These are phyloP conservation scores for Buathra laborator DNA, from an alignment of 2,888 invertebrate species.

Conservation along the genomic window DNA sequence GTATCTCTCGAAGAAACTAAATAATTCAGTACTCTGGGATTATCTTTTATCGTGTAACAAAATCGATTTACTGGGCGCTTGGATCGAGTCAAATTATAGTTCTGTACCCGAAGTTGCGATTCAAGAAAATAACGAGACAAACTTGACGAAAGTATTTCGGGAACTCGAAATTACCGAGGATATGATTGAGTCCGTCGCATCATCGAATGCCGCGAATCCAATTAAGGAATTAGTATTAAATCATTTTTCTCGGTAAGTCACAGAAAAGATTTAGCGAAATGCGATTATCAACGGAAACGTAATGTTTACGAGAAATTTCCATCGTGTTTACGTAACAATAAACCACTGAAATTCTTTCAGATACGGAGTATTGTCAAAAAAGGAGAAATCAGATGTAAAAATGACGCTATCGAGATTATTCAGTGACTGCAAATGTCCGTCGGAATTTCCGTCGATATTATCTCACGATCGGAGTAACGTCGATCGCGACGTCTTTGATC, in stretches of 20 bases:
- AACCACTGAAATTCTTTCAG: constrained; percentile 74
- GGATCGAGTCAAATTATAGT: constrained; percentile 87
- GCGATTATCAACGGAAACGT: no score
- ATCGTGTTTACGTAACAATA: not conserved
- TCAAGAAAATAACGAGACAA: constrained; percentile 79
- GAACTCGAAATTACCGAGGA: constrained; percentile 87
- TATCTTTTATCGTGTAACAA: constrained; percentile 88
- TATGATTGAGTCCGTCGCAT: constrained; percentile 87
- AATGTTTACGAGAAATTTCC: no score
- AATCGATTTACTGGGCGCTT: constrained; percentile 87
- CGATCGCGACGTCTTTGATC: constrained; percentile 87
- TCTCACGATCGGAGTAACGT: constrained; percentile 74
- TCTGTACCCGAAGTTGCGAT: constrained; percentile 16
- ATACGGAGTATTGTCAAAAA: constrained; percentile 88
- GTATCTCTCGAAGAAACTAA: constrained; percentile 80
- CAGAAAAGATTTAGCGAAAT: no score
- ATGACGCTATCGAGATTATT: constrained; percentile 88
- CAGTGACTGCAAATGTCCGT: constrained; percentile 85
- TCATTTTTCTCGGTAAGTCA: constrained; percentile 84
- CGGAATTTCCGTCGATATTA: constrained; percentile 75
- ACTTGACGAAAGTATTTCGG: constrained; percentile 86
- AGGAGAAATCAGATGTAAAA: constrained; percentile 87
- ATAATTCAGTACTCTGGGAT: constrained; percentile 86
- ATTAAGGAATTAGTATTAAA: constrained; percentile 88
- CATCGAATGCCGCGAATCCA: constrained; percentile 86